phyloP scores from a whole-genome alignment of 2,888 invertebrate genomes.

The Temnothorax unifasciatus region DNA sequence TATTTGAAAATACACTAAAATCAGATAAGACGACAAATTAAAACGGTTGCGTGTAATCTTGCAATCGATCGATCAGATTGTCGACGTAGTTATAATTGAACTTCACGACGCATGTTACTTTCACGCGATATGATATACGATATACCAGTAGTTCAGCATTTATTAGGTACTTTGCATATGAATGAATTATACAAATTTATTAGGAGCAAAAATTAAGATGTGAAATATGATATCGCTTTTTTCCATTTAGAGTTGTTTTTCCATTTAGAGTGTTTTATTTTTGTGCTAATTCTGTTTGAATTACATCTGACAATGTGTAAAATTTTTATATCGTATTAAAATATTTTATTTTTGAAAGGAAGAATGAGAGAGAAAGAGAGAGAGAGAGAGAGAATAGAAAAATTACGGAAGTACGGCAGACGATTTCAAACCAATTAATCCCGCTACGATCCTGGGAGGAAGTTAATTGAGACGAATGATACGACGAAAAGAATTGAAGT shows the following conservation, averaged over 20 bases:
- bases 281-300: constrained; percentile 5
- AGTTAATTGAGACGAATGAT: constrained; percentile 55
- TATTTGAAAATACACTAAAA: not conserved
- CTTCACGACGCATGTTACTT: constrained; percentile 30
- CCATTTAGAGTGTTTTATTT: not conserved
- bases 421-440: constrained; percentile 46
- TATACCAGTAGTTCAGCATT: constrained; percentile 4
- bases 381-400: not conserved
- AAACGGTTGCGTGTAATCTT: constrained; percentile 2
- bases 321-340: not conserved
- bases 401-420: constrained; percentile 36
- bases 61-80: constrained; percentile 17
- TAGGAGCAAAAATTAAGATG: not conserved
- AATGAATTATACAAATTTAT: constrained; percentile 14
- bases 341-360: not conserved
- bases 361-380: not conserved
- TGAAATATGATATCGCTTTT: constrained; percentile 21
- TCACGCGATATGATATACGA: constrained; percentile 26
- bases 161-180: not conserved
- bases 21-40: constrained; percentile 1
- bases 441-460: constrained; percentile 23
- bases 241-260: not conserved
- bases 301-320: not conserved
- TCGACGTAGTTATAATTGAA: constrained; percentile 29
- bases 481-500: constrained; percentile 37